phyloP scores from a whole-genome alignment of 1,140 invertebrate species.

The Scylla paramamosain region DNA sequence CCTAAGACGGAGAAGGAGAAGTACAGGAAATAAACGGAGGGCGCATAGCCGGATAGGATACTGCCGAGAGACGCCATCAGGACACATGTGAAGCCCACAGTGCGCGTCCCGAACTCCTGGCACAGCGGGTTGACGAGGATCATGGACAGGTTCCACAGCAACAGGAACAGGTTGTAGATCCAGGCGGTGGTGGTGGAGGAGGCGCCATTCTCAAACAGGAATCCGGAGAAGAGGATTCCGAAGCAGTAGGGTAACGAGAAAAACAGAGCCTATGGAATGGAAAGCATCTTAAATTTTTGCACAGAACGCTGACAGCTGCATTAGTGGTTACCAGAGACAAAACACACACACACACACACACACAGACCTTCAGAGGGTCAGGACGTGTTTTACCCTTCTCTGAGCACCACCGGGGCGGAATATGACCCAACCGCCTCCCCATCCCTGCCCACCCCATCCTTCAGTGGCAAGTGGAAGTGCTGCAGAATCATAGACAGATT shows the following conservation, averaged over 20 bases:
- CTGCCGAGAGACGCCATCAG: not conserved
- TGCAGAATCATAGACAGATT: too few species aligned
- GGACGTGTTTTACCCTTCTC: too few species aligned
- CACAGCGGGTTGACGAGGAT: not conserved
- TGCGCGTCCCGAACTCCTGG: constrained; percentile 46
- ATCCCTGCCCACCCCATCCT: too few species aligned
- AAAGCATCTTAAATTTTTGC: not conserved
- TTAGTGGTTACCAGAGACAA: too few species aligned
- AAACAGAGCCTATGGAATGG: not conserved
- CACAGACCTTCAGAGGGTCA: too few species aligned
- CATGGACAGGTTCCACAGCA: not conserved
- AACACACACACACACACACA: too few species aligned
- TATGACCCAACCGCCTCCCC: too few species aligned
- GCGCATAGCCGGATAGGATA: not conserved
- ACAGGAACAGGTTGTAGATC: constrained; percentile 37
- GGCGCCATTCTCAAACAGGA: not conserved
- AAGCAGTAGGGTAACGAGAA: not conserved
- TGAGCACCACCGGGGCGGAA: too few species aligned
- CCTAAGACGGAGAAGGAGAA: constrained; percentile 37
- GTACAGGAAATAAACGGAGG: constrained; percentile 36
- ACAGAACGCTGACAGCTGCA: too few species aligned
- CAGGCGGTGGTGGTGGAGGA: constrained; percentile 44
- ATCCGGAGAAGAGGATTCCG: constrained; percentile 30
- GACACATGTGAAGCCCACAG: not conserved
- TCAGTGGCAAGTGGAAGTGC: too few species aligned